phyloP scores from a whole-genome alignment of 1,140 invertebrate species.

The Orchestia grillus region DNA sequence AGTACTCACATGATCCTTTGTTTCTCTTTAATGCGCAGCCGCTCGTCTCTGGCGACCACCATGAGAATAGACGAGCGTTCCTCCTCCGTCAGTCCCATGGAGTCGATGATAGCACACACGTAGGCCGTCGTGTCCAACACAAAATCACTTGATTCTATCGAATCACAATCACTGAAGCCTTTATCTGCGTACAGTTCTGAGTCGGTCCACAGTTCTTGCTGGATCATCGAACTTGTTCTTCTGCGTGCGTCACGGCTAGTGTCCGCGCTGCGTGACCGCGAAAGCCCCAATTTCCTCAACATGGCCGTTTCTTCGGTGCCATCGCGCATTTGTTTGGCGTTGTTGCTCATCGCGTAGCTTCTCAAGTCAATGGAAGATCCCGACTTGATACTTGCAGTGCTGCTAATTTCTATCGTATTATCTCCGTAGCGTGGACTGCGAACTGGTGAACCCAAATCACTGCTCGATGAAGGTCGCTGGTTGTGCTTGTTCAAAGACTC shows the following conservation, averaged over 20 bases:
- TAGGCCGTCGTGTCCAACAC: slow-evolving; percentile 30
- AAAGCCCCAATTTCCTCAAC: background rate
- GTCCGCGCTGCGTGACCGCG: background rate
- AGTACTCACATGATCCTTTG: slow-evolving; percentile 39
- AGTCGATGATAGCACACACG: slow-evolving; percentile 33
- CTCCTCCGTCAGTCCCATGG: slow-evolving; percentile 28
- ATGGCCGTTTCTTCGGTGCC: background rate
- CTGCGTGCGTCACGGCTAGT: background rate
- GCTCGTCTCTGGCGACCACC: slow-evolving; percentile 25
- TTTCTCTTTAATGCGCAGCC: slow-evolving; percentile 19
- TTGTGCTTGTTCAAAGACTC: background rate
- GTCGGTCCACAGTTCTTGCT: slow-evolving; percentile 3
- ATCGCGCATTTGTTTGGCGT: background rate
- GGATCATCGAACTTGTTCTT: background rate
- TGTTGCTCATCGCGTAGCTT: slow-evolving; percentile 35
- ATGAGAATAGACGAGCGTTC: background rate
- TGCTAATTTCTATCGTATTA: background rate
- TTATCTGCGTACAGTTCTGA: background rate
- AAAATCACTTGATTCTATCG: background rate
- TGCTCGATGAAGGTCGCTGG: background rate
- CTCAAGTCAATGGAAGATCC: slow-evolving; percentile 27
- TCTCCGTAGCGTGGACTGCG: background rate
- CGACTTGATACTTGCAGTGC: background rate
- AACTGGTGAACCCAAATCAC: background rate
- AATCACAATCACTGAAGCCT: slow-evolving; percentile 21